Percentiles rank a stretch among this genome's conserved stretches.
Conservation (phyloP, 2,797 vertebrate genomes). For the Emys orbicularis region DNA sequence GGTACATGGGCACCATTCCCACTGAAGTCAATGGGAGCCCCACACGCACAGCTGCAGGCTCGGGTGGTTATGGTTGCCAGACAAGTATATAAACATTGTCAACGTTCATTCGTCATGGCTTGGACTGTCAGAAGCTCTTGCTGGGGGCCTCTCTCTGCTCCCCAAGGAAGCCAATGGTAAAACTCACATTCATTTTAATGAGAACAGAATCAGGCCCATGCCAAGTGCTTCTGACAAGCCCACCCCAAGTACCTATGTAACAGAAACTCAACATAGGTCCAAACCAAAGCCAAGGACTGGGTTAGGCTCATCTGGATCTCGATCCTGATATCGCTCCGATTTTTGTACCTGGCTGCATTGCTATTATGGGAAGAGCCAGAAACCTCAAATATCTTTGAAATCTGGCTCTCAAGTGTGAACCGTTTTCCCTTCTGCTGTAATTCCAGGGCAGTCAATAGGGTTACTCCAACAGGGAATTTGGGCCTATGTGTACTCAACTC, state of each 20-base stretch:
- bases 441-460: neutral
- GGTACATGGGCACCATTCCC: neutral
- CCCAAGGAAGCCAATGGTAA: neutral
- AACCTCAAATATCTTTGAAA: neutral
- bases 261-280: neutral
- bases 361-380: neutral
- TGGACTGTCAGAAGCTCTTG: neutral
- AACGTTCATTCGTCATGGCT: neutral
- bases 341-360: neutral
- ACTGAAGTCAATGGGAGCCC: neutral
- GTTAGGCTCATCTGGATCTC: neutral
- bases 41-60: neutral
- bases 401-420: neutral
- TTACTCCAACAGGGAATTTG: neutral
- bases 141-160: neutral
- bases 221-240: neutral
- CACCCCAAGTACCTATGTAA: neutral
- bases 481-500: accelerated
- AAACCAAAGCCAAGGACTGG: neutral
- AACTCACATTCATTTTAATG: neutral
- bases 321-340: neutral
- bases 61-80: neutral
- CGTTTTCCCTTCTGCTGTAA: neutral
- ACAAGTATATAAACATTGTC: neutral
- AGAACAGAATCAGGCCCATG: neutral